These are phyloP conservation scores for Rhingia rostrata DNA, from an alignment of 2,888 invertebrate species.

Conservation along the genomic window DNA sequence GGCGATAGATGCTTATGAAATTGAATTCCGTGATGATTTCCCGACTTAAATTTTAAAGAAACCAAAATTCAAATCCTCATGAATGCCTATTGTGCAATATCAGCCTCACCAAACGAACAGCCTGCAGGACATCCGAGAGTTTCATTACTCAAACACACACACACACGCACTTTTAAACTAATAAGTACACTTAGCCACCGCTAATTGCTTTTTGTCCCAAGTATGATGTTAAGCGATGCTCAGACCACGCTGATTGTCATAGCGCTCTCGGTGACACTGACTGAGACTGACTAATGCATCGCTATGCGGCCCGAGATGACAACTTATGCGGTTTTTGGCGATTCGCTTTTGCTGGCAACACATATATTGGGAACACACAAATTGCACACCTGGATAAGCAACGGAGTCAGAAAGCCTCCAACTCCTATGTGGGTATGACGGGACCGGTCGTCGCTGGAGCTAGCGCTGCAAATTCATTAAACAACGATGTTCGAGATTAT, in stretches of 20 bases:
- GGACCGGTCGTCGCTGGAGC: not conserved
- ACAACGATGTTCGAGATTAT: slow-evolving; percentile 66
- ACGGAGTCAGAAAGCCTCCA: slow-evolving; percentile 23
- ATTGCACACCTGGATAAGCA: slow-evolving; percentile 66
- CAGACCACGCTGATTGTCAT: too few species aligned
- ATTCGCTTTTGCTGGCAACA: slow-evolving; percentile 41
- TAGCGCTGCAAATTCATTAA: slow-evolving; percentile 54
- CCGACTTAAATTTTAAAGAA: slow-evolving; percentile 46
- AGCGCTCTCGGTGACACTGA: slow-evolving; percentile 52
- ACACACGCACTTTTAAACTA: not conserved
- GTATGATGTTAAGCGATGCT: slow-evolving; percentile 44
- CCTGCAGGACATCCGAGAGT: slow-evolving; percentile 62
- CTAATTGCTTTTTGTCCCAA: slow-evolving; percentile 53
- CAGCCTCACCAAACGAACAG: slow-evolving; percentile 53
- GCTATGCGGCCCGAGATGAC: slow-evolving; percentile 49
- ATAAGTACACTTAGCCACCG: slow-evolving; percentile 24
- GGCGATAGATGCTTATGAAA: slow-evolving; percentile 35
- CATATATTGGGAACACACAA: slow-evolving; percentile 63
- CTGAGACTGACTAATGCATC: slow-evolving; percentile 64
- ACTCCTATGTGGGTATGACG: not conserved
- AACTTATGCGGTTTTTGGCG: slow-evolving; percentile 42
- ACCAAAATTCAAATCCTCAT: slow-evolving; percentile 8
- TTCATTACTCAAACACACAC: slow-evolving; percentile 35
- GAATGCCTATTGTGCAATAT: not conserved
- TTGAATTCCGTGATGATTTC: slow-evolving; percentile 25